Conservation (phyloP, 2,797 vertebrate genomes). For the Huso huso region DNA sequence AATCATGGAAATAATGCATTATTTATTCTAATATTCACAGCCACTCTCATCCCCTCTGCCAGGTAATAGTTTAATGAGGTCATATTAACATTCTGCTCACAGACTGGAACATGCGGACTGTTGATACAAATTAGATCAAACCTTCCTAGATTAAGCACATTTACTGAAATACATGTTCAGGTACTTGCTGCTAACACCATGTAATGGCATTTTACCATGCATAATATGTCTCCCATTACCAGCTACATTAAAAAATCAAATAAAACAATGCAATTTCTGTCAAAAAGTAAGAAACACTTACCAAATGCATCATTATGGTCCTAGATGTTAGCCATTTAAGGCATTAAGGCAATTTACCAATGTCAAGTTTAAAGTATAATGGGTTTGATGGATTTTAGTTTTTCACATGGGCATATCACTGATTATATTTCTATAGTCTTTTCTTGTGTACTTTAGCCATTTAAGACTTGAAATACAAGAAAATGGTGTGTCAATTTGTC, state of each 20-base stretch:
- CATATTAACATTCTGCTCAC: slow-evolving; percentile 73
- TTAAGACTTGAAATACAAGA: slow-evolving; percentile 31
- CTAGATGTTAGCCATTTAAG: slow-evolving; percentile 35
- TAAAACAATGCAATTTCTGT: slow-evolving; percentile 74
- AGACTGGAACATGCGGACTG: slow-evolving; percentile 59
- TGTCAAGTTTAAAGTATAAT: slow-evolving; percentile 41
- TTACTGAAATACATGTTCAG: slow-evolving; percentile 75
- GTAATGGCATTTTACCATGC: slow-evolving; percentile 68
- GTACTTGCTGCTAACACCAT: slow-evolving; percentile 67
- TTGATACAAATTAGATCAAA: slow-evolving; percentile 79
- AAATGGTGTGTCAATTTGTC: slow-evolving; percentile 22
- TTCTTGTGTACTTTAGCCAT: slow-evolving; percentile 25
- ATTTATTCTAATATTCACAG: slow-evolving; percentile 51
- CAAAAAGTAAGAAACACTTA: slow-evolving; percentile 63
- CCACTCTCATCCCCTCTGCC: slow-evolving; percentile 49
- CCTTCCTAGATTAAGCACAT: slow-evolving; percentile 75
- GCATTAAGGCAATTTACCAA: slow-evolving; percentile 38
- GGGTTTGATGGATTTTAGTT: slow-evolving; percentile 39
- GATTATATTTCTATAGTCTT: slow-evolving; percentile 27
- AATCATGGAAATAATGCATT: slow-evolving; percentile 56
- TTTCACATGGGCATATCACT: slow-evolving; percentile 33
- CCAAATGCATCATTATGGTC: slow-evolving; percentile 26
- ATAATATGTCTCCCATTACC: slow-evolving; percentile 71
- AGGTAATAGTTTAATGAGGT: slow-evolving; percentile 78
- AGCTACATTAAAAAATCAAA: slow-evolving; percentile 72